phyloP scores from a whole-genome alignment of 1,140 invertebrate genomes.

The Drosophila sechellia region DNA sequence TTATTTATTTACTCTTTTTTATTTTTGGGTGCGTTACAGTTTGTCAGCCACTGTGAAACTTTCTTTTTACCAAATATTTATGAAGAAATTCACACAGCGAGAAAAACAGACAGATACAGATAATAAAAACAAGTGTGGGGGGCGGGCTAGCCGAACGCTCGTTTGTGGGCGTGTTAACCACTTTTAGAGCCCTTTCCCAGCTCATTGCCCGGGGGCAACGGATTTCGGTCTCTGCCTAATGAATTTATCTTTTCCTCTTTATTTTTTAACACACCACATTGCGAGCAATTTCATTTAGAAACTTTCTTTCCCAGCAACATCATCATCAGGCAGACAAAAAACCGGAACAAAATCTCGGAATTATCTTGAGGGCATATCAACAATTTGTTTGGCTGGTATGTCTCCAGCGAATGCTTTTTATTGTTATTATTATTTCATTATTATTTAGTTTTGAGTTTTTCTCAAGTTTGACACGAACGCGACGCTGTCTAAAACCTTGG shows the following conservation, averaged over 20 bases:
- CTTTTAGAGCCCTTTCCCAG: slow-evolving; percentile 47
- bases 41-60: slow-evolving; percentile 72
- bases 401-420: slow-evolving; percentile 36
- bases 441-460: slow-evolving; percentile 59
- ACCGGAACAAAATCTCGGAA: slow-evolving; percentile 69
- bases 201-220: slow-evolving; percentile 26
- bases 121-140: slow-evolving; percentile 5
- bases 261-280: slow-evolving; percentile 61
- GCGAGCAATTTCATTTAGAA: slow-evolving; percentile 75
- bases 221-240: slow-evolving; percentile 60
- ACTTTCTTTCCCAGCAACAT: slow-evolving; percentile 69
- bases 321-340: slow-evolving; percentile 40
- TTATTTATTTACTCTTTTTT: slow-evolving; percentile 26
- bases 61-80: slow-evolving; percentile 79
- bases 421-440: slow-evolving; percentile 58
- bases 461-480: slow-evolving; percentile 61
- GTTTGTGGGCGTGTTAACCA: slow-evolving; percentile 70
- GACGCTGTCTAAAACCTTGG: slow-evolving; percentile 48
- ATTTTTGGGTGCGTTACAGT: slow-evolving; percentile 71
- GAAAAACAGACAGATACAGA: not conserved
- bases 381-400: slow-evolving; percentile 9
- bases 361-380: slow-evolving; percentile 51
- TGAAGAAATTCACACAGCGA: slow-evolving; percentile 61
- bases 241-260: slow-evolving; percentile 52
- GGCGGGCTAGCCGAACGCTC: slow-evolving; percentile 17